Evolutionary conservation across 2,113 vertebrate species (phyloP), one percentile per base, ranked within the genome.

Genomic region (Glareola pratincola): DNA sequence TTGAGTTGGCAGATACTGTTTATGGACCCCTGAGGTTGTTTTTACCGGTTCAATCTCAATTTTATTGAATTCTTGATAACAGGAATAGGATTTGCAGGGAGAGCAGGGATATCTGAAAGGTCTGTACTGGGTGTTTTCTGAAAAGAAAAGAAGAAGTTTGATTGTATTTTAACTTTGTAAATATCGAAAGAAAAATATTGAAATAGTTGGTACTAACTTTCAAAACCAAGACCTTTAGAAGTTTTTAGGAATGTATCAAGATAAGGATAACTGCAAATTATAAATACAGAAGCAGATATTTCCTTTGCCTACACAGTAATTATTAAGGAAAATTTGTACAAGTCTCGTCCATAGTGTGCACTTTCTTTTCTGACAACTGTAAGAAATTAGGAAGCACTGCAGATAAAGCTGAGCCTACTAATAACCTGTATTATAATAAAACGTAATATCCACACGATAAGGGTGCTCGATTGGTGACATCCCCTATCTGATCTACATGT

Each of bases 1-100:
- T 80, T 97, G 92, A 97, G 93, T 94, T 97, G 97, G 96, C 96
- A 98, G 97, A 97, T 95, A 97, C 41, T 94, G 97, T 97, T 95
- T 97, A 97, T 95, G 97, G 97, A 98, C 97, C 97, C 96, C 95
- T 96, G 96, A 95, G 94, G 94, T 97, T 94, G 79, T 86, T 97
- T 98, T 97, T 98, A 98, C 96, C 98, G 98, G 95, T 98, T 98
- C 94, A 98, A 97, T 94, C 98, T 97, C 96, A 99, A 97, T 97
- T 98, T 99, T 97, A 99, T 98, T 96, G 98, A 98, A 97, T 98
- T 98, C 98, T 98, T 99, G 96, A 98, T 98, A 97, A 98, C 97
- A 87, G 98, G 96, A 97, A 98, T 97, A 96, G 98, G 98, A 97
- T 98, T 98, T 97, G 97, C 97, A 85, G 98, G 98, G 90, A 98